phyloP scores from a whole-genome alignment of 2,113 vertebrate species.

The Scalopus aquaticus region DNA sequence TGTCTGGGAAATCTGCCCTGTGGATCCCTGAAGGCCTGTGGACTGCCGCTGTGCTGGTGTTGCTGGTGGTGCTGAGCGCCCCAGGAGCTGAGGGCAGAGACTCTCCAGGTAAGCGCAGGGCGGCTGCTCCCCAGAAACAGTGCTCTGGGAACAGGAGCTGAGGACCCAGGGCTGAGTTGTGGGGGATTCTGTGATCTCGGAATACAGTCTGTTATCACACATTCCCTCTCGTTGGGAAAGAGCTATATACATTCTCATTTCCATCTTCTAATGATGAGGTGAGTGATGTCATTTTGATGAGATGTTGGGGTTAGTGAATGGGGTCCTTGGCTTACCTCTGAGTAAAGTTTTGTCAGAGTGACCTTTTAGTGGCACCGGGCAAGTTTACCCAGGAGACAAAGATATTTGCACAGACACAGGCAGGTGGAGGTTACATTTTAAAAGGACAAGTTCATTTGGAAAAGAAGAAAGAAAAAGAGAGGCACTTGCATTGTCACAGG shows the following conservation, averaged over 20 bases:
- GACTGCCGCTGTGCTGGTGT: not conserved
- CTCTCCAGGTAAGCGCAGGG: not conserved
- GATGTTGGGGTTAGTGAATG: too few relatives aligned
- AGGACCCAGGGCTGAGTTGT: not conserved
- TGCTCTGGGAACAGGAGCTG: not conserved
- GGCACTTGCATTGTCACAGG: too few relatives aligned
- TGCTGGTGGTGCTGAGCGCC: not conserved
- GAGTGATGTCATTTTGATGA: too few relatives aligned
- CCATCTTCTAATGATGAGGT: not conserved
- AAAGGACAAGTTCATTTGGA: too few relatives aligned
- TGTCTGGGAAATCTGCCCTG: not conserved
- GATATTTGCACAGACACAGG: too few relatives aligned
- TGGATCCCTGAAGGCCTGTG: rapidly evolving
- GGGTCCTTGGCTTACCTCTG: too few relatives aligned
- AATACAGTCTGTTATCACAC: not conserved
- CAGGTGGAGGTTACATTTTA: too few relatives aligned
- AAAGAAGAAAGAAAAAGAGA: too few relatives aligned
- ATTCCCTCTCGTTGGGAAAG: rapidly evolving
- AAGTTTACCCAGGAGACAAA: too few relatives aligned
- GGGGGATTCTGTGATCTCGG: rapidly evolving
- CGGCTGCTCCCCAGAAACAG: too few relatives aligned
- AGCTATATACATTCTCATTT: rapidly evolving
- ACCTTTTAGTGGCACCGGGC: too few relatives aligned
- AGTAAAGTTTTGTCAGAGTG: too few relatives aligned
- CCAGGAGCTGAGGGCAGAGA: not conserved